Percentiles rank a stretch among this genome's conserved stretches.
phyloP scores from a whole-genome alignment of 2,888 invertebrate species.

The Drosophila affinis region DNA sequence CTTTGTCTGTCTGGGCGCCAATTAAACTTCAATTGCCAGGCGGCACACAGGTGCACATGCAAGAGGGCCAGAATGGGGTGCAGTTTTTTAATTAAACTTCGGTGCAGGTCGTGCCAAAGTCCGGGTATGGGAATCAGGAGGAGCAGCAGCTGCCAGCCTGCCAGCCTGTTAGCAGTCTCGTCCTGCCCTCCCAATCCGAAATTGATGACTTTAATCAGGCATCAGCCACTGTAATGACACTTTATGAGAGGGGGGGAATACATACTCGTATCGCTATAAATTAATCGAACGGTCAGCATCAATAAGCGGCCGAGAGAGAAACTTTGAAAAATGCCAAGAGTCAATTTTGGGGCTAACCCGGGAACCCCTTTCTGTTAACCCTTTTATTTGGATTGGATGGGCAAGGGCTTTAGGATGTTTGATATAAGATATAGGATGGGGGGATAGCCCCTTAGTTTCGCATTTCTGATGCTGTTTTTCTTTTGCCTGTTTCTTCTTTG shows the following conservation, averaged over 20 bases:
- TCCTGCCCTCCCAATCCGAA: conserved; percentile 14
- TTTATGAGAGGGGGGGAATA: conserved; percentile 52
- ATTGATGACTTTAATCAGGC: conserved; percentile 75
- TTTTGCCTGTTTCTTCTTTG: conserved; percentile 19
- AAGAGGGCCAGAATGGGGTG: conserved; percentile 15
- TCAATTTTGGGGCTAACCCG: conserved; percentile 59
- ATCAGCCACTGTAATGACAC: conserved; percentile 72
- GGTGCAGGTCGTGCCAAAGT: conserved; percentile 8
- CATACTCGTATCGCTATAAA: conserved; percentile 67
- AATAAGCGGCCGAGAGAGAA: conserved; percentile 21
- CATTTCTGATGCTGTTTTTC: neutral
- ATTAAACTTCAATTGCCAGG: conserved; percentile 72
- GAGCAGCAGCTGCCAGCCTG: conserved; percentile 8
- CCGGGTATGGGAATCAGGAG: neutral
- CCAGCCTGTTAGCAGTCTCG: neutral
- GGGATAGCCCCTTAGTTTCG: neutral
- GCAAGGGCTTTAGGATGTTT: conserved; percentile 11
- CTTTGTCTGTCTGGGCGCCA: conserved; percentile 54
- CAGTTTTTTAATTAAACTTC: conserved; percentile 72
- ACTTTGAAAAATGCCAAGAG: conserved; percentile 72
- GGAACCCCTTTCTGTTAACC: conserved; percentile 48
- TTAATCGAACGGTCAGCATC: conserved; percentile 57
- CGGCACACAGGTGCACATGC: conserved; percentile 1
- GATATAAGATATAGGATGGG: no score
- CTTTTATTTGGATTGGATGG: conserved; percentile 34